phyloP scores from a whole-genome alignment of 2,888 invertebrate genomes.

The Eupsilia transversa region DNA sequence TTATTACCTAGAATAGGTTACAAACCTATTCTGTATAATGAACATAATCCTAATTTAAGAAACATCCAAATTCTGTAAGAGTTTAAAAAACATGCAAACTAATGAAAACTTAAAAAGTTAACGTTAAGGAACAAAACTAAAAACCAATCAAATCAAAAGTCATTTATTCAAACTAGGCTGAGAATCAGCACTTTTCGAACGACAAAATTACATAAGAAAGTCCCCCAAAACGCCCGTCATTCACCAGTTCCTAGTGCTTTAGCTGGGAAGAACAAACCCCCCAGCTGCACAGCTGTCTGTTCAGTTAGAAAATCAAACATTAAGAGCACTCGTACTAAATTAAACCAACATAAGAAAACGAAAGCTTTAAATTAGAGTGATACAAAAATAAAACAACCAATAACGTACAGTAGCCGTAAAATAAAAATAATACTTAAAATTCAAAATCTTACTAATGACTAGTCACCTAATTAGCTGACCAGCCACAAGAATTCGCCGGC shows the following conservation, averaged over 20 bases:
- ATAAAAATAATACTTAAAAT: conserved; percentile 49
- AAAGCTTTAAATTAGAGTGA: not conserved
- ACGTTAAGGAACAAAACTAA: not conserved
- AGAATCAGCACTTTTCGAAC: too few species aligned
- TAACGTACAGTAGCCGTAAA: conserved; percentile 23
- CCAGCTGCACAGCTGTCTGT: too few species aligned
- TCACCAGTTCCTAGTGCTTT: too few species aligned
- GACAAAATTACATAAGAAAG: too few species aligned
- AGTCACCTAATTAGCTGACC: conserved; percentile 64
- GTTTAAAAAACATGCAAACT: not conserved
- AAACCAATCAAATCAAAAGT: not conserved
- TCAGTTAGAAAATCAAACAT: too few species aligned
- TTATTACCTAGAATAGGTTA: too few species aligned
- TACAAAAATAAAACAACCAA: conserved; percentile 47
- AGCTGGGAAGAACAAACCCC: too few species aligned
- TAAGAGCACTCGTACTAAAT: not conserved
- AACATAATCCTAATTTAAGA: not conserved
- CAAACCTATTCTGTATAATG: not conserved
- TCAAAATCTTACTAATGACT: conserved; percentile 60
- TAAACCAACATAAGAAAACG: not conserved
- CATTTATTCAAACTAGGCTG: too few species aligned
- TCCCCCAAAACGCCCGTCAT: too few species aligned
- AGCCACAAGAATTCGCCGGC: conserved; percentile 55
- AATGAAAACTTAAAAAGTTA: not conserved
- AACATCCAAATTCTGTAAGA: not conserved